Evolutionary conservation across 2,888 invertebrate species (phyloP).

Genomic region (Ectropis crepuscularia): DNA sequence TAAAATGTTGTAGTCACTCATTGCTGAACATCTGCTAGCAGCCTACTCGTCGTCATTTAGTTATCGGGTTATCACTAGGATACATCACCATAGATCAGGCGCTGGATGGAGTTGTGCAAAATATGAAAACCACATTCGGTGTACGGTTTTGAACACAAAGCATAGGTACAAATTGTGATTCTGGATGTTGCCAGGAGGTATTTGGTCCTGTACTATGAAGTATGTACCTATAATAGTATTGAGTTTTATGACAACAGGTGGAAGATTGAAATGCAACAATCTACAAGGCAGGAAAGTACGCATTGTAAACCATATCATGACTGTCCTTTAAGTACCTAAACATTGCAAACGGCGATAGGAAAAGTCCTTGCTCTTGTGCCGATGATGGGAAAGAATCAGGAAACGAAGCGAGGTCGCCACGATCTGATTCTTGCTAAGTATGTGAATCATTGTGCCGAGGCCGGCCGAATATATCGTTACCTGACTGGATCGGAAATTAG

Average conservation of each 20-base stretch:
- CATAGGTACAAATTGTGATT: too few species aligned
- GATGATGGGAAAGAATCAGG: slow-evolving; percentile 19
- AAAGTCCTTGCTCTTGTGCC: slow-evolving; percentile 22
- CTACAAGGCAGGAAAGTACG: neutral
- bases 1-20: too few species aligned
- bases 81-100: too few species aligned
- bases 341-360: slow-evolving; percentile 22
- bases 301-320: slow-evolving; percentile 9
- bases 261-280: neutral
- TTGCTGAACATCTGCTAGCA: too few species aligned
- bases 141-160: too few species aligned
- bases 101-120: too few species aligned
- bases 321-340: slow-evolving; percentile 10
- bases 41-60: too few species aligned
- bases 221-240: too few species aligned
- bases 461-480: slow-evolving; percentile 19
- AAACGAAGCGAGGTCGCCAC: slow-evolving; percentile 19
- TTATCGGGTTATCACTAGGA: too few species aligned
- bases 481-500: slow-evolving; percentile 21
- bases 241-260: neutral
- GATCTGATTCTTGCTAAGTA: slow-evolving; percentile 8
- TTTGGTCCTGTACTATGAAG: too few species aligned
- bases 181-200: too few species aligned
- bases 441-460: slow-evolving; percentile 26
- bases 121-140: too few species aligned